Conservation (phyloP, 1,140 invertebrate genomes). For the Hydropsyche tenuis region DNA sequence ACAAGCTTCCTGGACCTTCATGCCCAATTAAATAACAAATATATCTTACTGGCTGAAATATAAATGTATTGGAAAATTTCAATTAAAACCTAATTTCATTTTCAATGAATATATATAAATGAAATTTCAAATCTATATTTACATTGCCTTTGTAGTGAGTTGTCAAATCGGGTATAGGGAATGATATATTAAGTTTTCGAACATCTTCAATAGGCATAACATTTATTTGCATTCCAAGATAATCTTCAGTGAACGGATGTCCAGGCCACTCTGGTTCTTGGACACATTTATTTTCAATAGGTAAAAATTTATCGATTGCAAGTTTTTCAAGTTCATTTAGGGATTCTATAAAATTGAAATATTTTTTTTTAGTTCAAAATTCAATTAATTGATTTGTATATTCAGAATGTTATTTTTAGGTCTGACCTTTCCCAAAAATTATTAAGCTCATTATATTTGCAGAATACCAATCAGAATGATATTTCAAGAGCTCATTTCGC, state of each 20-base stretch:
- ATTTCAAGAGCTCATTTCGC: slow-evolving; percentile 85
- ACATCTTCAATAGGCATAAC: slow-evolving; percentile 94
- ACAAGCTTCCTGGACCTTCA: slow-evolving; percentile 91
- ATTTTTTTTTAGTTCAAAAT: too few species aligned
- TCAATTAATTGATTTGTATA: too few species aligned
- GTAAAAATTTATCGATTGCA: slow-evolving; percentile 77
- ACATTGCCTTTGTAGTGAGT: slow-evolving; percentile 84
- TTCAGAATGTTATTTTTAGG: too few species aligned
- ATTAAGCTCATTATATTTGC: slow-evolving; percentile 87
- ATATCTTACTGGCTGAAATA: slow-evolving; percentile 85
- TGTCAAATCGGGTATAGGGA: slow-evolving; percentile 87
- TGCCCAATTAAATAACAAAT: slow-evolving; percentile 93
- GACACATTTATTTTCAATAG: slow-evolving; percentile 81
- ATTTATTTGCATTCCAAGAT: slow-evolving; percentile 71
- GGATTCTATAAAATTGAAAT: slow-evolving; percentile 67
- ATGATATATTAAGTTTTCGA: slow-evolving; percentile 84
- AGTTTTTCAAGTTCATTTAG: slow-evolving; percentile 86
- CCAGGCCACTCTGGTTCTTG: slow-evolving; percentile 73
- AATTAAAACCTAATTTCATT: too few species aligned
- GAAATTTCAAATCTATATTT: slow-evolving; percentile 57
- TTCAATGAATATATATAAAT: background rate
- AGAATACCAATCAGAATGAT: slow-evolving; percentile 93
- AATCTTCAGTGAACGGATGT: slow-evolving; percentile 78
- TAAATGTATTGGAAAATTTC: slow-evolving; percentile 35
- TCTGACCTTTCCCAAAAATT: slow-evolving; percentile 85